These are phyloP conservation scores for Nomada ferruginata DNA, from an alignment of 2,888 invertebrate genomes.

Conservation along the genomic window DNA sequence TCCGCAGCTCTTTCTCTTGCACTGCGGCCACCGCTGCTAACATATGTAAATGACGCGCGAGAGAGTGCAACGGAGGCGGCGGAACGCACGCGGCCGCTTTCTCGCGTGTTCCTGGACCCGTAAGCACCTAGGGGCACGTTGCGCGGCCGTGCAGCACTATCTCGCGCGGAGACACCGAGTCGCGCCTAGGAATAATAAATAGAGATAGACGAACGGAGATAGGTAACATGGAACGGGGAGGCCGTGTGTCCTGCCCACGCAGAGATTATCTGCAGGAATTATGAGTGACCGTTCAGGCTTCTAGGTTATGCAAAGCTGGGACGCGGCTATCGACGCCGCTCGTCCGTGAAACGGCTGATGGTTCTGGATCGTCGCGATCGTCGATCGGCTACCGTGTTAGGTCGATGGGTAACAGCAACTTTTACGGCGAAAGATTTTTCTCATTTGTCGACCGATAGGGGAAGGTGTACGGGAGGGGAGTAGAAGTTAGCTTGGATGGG, in stretches of 20 bases:
- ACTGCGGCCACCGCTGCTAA: constrained; percentile 24
- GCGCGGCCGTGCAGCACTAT: constrained; percentile 39
- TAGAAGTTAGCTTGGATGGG: too few species aligned
- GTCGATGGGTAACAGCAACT: background rate
- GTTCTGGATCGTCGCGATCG: background rate
- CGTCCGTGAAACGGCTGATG: constrained; percentile 56
- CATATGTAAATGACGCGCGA: constrained; percentile 53
- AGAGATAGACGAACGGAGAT: constrained; percentile 78
- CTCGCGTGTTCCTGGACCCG: constrained; percentile 47
- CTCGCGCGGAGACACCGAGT: constrained; percentile 65
- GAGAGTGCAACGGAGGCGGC: constrained; percentile 1
- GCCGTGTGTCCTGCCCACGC: constrained; percentile 77
- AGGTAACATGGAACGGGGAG: constrained; percentile 61
- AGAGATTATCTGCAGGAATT: constrained; percentile 82
- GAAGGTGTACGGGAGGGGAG: background rate
- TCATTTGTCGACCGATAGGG: background rate
- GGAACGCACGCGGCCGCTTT: constrained; percentile 43
- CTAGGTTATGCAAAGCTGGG: constrained; percentile 75
- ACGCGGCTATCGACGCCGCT: constrained; percentile 52
- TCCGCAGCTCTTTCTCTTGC: constrained; percentile 19
- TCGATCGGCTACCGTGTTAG: background rate
- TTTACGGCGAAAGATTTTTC: background rate
- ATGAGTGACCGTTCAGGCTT: constrained; percentile 77
- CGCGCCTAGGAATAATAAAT: constrained; percentile 81
- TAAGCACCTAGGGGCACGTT: constrained; percentile 23